These are phyloP conservation scores for Tonatia bakeri DNA, from an alignment of 2,113 vertebrate genomes.

Conservation along the genomic window DNA sequence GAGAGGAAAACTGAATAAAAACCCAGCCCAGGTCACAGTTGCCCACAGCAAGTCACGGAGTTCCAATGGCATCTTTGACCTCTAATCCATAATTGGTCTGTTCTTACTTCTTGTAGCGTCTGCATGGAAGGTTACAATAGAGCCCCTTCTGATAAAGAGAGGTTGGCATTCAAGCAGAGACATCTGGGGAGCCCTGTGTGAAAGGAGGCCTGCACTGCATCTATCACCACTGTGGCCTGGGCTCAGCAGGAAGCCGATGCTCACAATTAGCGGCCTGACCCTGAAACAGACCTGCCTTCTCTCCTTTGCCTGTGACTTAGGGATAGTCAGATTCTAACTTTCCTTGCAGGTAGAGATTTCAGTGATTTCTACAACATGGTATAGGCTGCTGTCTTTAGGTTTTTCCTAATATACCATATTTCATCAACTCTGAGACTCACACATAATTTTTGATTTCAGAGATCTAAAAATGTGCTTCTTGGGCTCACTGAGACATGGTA, in stretches of 20 bases:
- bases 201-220: background rate
- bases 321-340: background rate
- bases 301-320: background rate
- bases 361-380: background rate
- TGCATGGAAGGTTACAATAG: background rate
- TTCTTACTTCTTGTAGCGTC: background rate
- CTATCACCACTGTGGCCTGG: background rate
- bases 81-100: background rate
- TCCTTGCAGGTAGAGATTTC: background rate
- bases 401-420: background rate
- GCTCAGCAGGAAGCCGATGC: background rate
- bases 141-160: constrained; percentile 16
- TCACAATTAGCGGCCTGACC: background rate
- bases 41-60: background rate
- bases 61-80: background rate
- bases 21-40: background rate
- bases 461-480: background rate
- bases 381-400: background rate
- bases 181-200: background rate
- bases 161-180: background rate
- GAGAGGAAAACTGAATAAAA: background rate
- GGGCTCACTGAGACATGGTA: background rate
- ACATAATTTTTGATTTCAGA: background rate
- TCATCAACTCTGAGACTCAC: background rate
- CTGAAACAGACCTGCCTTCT: background rate